These are phyloP conservation scores for Balaenoptera acutorostrata DNA, from an alignment of 2,113 vertebrate species.

Conservation along the genomic window DNA sequence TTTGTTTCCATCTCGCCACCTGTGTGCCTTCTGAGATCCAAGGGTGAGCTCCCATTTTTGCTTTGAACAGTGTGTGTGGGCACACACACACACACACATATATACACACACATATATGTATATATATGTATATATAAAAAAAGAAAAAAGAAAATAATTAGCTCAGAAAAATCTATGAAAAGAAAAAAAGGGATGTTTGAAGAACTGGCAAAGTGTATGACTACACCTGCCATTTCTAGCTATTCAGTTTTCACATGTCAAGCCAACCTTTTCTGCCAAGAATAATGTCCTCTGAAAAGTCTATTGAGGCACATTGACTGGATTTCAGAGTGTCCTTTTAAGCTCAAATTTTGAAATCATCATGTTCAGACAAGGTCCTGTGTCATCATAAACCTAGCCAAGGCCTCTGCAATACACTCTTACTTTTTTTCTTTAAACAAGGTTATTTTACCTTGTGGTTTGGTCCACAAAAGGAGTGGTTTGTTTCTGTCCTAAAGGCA, in stretches of 20 bases:
- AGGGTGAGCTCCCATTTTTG: not conserved
- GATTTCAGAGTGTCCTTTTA: conserved; percentile 54
- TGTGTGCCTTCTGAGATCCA: not conserved
- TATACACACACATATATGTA: not conserved
- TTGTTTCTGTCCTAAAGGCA: not conserved
- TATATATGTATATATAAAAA: not conserved
- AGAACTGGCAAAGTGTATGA: not conserved
- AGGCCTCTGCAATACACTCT: not conserved
- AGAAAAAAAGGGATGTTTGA: not conserved
- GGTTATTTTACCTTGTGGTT: conserved; percentile 44
- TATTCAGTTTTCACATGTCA: not conserved
- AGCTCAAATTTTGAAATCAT: conserved; percentile 57
- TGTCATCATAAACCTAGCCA: conserved; percentile 65
- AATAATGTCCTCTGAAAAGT: not conserved
- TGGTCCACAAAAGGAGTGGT: not conserved
- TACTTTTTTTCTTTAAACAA: not conserved
- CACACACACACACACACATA: not conserved
- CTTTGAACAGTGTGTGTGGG: not conserved
- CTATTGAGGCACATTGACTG: conserved; percentile 41
- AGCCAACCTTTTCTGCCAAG: not conserved
- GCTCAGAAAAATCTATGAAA: not conserved
- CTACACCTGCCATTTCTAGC: not conserved
- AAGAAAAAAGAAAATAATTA: not conserved
- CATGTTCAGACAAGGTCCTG: conserved; percentile 64
- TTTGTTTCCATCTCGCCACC: not conserved